Evolutionary conservation across 2,797 vertebrate genomes (phyloP).

Genomic region (Lagocephalus sceleratus): DNA sequence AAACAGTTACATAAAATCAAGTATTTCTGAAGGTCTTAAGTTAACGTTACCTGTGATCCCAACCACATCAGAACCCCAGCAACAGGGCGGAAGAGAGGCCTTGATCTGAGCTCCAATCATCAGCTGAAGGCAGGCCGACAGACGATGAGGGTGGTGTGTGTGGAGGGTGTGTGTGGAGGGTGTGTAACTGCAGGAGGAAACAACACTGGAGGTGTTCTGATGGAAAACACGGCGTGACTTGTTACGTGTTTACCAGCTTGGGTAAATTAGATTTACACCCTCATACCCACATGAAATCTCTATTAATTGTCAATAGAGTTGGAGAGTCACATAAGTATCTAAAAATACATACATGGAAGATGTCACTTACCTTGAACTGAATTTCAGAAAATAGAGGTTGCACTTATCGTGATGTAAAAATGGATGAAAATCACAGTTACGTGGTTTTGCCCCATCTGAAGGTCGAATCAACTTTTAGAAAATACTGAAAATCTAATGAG

Average conservation of each 20-base stretch:
- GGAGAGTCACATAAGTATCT: neutral
- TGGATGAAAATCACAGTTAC: too few species aligned
- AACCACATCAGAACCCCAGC: slow-evolving; percentile 55
- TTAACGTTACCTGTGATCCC: slow-evolving; percentile 63
- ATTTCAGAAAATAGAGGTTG: too few species aligned
- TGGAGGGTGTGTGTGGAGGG: slow-evolving; percentile 25
- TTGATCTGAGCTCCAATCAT: slow-evolving; percentile 21
- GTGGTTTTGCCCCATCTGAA: too few species aligned
- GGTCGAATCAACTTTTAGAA: too few species aligned
- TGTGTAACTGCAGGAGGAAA: slow-evolving; percentile 43
- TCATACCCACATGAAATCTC: slow-evolving; percentile 23
- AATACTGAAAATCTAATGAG: too few species aligned
- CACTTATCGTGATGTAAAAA: too few species aligned
- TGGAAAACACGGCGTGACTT: slow-evolving; percentile 26
- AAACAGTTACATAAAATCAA: slow-evolving; percentile 49
- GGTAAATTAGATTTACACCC: slow-evolving; percentile 47
- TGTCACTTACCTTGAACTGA: too few species aligned
- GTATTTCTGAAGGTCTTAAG: slow-evolving; percentile 63
- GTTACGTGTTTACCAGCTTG: slow-evolving; percentile 27
- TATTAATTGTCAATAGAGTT: neutral
- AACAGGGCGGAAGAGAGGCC: slow-evolving; percentile 20
- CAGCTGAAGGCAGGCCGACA: slow-evolving; percentile 1
- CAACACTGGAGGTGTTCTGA: slow-evolving; percentile 30
- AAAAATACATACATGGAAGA: neutral
- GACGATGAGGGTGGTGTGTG: slow-evolving; percentile 23